These are phyloP conservation scores for Apamea sordens DNA, from an alignment of 2,888 invertebrate genomes.

Conservation along the genomic window DNA sequence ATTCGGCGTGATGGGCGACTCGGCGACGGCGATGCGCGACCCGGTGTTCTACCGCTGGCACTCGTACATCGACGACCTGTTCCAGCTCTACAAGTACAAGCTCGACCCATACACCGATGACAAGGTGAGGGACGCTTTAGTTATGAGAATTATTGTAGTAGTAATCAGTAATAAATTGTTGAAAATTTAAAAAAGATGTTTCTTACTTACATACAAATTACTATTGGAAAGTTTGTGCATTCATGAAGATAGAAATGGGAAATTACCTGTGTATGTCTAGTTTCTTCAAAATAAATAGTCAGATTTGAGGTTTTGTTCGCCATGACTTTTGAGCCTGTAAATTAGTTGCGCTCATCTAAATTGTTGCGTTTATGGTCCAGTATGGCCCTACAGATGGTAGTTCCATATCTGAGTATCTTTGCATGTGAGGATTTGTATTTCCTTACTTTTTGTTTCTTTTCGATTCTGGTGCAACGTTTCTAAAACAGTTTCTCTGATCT, in stretches of 20 bases:
- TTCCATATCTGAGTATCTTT: background rate
- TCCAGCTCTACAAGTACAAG: conserved; percentile 93
- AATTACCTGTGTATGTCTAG: too few species aligned
- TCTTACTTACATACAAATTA: background rate
- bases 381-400: too few species aligned
- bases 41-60: conserved; percentile 97
- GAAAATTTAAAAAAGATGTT: too few species aligned
- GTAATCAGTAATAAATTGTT: background rate
- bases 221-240: background rate
- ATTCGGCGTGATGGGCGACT: conserved; percentile 95
- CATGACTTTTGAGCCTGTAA: background rate
- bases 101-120: conserved; percentile 91
- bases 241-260: background rate
- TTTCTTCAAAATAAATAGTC: background rate
- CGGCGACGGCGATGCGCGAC: conserved; percentile 96
- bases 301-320: background rate
- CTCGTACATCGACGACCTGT: conserved; percentile 94
- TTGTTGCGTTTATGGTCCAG: too few species aligned
- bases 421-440: background rate
- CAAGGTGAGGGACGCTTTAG: conserved; percentile 78
- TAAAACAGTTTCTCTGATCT: background rate
- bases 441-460: background rate
- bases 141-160: background rate
- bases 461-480: background rate
- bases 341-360: background rate